Base-by-base conservation (phyloP, 1,140 invertebrate species). In the Drosophila teissieri region DNA sequence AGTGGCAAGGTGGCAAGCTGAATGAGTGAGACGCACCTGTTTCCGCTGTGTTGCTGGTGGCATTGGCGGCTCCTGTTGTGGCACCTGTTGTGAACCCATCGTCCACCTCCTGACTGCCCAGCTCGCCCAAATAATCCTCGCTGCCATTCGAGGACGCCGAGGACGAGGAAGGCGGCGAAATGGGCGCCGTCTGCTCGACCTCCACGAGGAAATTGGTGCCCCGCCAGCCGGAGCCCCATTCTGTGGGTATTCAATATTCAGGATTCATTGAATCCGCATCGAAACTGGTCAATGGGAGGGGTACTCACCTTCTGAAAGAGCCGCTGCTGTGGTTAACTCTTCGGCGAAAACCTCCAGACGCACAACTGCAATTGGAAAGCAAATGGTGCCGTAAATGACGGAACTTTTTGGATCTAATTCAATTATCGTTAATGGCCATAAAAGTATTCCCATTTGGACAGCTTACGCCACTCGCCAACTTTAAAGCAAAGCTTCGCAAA, bases 121-220 rank as follows among this genome's bases (percentile, higher is more conserved):
- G 77, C 24, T 83, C 79, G 3, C 57, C 51, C 19, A 68, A 45
- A 48, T 91, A 91, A 22, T 91, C 91, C 46, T 88, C 84, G 49
- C 64, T 64, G 61, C 62, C 64, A 52, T 77, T 67, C 57, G 72
- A 54, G 37, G 70, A 36, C 0, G 51, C 52, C 10, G 61, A 56
- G 12, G 73, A 65, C 3, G 65, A 62, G 7, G 60, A 61, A 34
- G 77, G 55, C 14, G 77, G 61, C 8, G 80, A 75, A 53, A 80
- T 83, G 69, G 77, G 74, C 3, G 77, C 81, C 31, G 91, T 91
- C 48, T 92, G 75, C 37, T 92, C 91, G 40, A 92, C 86, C 70
- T 92, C 91, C n/a, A 92, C 91, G 4, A 92, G 79, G 74, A 92
- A 92, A 48, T 92, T 91, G 55, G 91, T 89, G 24, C 91, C 62